These are phyloP conservation scores for Rhizomys pruinosus DNA, from an alignment of 2,113 vertebrate species.

Conservation along the genomic window DNA sequence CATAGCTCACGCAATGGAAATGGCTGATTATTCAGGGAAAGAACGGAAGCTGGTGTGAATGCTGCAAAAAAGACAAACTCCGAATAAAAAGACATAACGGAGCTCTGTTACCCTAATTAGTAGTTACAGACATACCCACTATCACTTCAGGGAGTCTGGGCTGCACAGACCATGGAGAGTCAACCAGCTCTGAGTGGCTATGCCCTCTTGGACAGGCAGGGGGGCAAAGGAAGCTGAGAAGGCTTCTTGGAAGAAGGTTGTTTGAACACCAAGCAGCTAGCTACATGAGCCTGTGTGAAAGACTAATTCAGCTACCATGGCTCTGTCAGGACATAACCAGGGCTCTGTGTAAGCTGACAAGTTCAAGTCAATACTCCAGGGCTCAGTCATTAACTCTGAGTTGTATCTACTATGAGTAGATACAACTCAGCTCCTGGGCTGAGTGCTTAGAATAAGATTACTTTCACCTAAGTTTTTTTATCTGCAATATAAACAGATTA, in stretches of 20 bases:
- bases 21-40: neutral
- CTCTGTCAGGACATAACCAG: neutral
- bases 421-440: neutral
- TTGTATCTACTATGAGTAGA: neutral
- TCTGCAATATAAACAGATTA: neutral
- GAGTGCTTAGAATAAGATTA: neutral
- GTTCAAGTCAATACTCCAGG: neutral
- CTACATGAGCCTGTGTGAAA: neutral
- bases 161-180: neutral
- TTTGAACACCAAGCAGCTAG: neutral
- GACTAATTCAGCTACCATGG: neutral
- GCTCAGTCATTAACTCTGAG: no score
- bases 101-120: neutral
- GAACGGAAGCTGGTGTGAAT: neutral
- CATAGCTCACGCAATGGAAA: neutral
- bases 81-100: neutral
- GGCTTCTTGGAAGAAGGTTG: neutral
- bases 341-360: neutral
- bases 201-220: accelerated
- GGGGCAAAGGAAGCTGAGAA: no score
- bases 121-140: neutral
- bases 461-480: neutral
- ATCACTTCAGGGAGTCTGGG: neutral
- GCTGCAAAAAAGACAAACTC: neutral
- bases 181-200: neutral